These are phyloP conservation scores for Rousettus madagascariensis DNA, from an alignment of 2,797 vertebrate genomes.

Conservation along the genomic window DNA sequence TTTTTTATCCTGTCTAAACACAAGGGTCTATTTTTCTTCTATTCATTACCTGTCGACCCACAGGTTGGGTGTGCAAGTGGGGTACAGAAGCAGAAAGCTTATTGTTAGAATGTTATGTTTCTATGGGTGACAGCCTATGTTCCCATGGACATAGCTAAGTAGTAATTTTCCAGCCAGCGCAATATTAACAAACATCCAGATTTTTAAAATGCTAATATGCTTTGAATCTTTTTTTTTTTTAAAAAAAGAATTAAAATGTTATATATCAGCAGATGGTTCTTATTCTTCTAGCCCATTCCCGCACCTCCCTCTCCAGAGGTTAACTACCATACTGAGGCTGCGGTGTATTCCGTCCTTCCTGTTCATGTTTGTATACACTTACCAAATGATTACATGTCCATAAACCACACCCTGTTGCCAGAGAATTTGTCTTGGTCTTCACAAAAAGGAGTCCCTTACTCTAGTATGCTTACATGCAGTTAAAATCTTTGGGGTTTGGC, in stretches of 20 bases:
- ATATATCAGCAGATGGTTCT: background rate
- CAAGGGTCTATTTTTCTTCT: too few species aligned
- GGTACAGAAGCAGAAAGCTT: too few species aligned
- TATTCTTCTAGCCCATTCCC: background rate
- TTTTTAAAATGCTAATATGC: background rate
- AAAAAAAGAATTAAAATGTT: background rate
- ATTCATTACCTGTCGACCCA: too few species aligned
- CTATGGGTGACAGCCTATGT: too few species aligned
- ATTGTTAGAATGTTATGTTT: too few species aligned
- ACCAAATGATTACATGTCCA: background rate
- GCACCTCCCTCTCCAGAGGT: background rate
- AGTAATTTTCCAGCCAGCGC: too few species aligned
- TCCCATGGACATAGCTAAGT: too few species aligned
- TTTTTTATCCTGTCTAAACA: too few species aligned
- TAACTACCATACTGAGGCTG: background rate
- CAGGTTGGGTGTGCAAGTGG: too few species aligned
- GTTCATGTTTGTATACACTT: background rate
- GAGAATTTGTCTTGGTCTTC: background rate
- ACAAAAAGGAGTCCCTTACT: background rate
- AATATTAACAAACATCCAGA: background rate
- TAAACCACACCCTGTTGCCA: background rate
- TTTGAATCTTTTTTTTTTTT: background rate
- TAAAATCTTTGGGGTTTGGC: background rate
- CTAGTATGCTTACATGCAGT: background rate
- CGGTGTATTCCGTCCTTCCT: background rate